phyloP scores from a whole-genome alignment of 2,797 vertebrate genomes.

The Crenichthys baileyi region DNA sequence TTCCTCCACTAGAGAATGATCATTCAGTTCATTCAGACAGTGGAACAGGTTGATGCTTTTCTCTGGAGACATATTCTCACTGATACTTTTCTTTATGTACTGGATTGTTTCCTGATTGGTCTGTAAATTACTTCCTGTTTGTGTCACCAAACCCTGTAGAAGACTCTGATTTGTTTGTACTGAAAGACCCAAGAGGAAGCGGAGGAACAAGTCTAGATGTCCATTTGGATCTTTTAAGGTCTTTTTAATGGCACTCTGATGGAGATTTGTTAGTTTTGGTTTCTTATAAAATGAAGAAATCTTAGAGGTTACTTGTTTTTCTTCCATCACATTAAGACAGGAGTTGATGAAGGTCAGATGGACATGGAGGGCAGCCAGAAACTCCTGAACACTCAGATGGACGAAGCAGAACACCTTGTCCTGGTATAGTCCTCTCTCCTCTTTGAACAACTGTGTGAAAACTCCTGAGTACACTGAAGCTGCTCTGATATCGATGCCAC shows the following conservation, averaged over 20 bases:
- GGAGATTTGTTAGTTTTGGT: no score
- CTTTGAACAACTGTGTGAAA: slow-evolving; percentile 3
- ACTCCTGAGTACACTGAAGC: slow-evolving; percentile 2
- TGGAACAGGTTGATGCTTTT: background rate
- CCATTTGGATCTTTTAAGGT: background rate
- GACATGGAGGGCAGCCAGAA: slow-evolving; percentile 17
- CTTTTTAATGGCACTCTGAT: background rate
- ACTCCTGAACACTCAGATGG: slow-evolving; percentile 18
- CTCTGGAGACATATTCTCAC: background rate
- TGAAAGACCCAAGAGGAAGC: slow-evolving; percentile 21
- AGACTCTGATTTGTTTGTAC: background rate
- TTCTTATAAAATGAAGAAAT: no score
- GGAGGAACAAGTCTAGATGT: slow-evolving; percentile 7
- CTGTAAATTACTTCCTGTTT: background rate
- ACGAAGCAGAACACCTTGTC: slow-evolving; percentile 4
- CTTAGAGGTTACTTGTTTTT: no score
- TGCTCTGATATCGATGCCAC: background rate
- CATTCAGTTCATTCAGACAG: no score
- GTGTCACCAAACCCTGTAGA: background rate
- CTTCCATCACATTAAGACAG: background rate
- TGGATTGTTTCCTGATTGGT: background rate
- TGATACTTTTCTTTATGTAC: slow-evolving; percentile 2
- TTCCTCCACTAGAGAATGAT: no score
- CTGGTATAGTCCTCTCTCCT: background rate
- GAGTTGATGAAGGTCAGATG: slow-evolving; percentile 10